These are phyloP conservation scores for Tachyglossus aculeatus DNA, from an alignment of 2,797 vertebrate species.

Conservation along the genomic window DNA sequence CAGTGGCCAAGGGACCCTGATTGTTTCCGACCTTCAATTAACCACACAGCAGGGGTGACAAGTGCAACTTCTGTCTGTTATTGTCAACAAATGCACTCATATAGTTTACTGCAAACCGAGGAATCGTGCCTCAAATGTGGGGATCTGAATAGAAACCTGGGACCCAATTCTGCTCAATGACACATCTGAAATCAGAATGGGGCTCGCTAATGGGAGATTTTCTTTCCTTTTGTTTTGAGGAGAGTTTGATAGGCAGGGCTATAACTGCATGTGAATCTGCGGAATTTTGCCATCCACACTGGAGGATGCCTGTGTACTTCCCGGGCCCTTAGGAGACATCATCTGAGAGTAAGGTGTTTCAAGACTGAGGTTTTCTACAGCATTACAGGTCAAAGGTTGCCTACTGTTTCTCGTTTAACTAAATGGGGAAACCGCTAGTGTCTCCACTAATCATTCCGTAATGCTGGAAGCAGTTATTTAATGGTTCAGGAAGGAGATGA, in stretches of 20 bases:
- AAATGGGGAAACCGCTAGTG: background rate
- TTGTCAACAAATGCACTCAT: background rate
- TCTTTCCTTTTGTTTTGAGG: too few species aligned
- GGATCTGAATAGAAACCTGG: too few species aligned
- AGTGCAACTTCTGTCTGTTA: background rate
- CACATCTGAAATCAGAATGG: too few species aligned
- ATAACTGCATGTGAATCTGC: too few species aligned
- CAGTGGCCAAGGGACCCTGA: slow-evolving; percentile 5
- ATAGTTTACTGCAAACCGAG: background rate
- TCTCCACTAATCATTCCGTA: slow-evolving; percentile 1
- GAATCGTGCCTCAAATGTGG: too few species aligned
- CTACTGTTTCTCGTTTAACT: slow-evolving; percentile 16
- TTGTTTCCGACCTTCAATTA: slow-evolving; percentile 19
- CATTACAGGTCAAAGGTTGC: background rate
- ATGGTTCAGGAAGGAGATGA: background rate
- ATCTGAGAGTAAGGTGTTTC: too few species aligned
- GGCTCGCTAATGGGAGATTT: too few species aligned
- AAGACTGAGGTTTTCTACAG: background rate
- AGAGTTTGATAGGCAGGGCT: too few species aligned
- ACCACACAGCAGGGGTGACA: background rate
- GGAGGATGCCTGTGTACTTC: too few species aligned
- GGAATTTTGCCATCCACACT: too few species aligned
- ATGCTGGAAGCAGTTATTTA: slow-evolving; percentile 5
- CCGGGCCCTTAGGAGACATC: too few species aligned
- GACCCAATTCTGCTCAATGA: too few species aligned